A percentile compares a stretch with the other conserved stretches of the same genome.
These are phyloP conservation scores for Kradibia gibbosae DNA, from an alignment of 1,140 invertebrate genomes.

Conservation along the genomic window DNA sequence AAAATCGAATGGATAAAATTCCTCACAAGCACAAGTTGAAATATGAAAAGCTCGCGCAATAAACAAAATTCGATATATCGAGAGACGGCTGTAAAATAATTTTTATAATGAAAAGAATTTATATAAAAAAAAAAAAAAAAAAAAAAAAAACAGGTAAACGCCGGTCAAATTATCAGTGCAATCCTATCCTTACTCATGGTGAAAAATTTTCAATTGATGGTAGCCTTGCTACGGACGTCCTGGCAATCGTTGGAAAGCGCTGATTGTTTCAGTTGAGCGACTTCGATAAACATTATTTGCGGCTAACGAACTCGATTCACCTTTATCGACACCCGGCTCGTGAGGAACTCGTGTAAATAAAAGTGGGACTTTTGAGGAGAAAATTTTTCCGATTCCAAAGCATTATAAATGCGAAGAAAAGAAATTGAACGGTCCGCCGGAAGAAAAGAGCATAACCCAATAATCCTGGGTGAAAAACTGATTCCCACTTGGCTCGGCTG, in stretches of 20 bases:
- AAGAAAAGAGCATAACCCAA: constrained; percentile 41
- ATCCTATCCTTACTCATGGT: no score
- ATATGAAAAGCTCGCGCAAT: no score
- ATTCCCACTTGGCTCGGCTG: constrained; percentile 44
- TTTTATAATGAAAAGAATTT: no score
- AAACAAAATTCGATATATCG: no score
- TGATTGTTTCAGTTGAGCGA: constrained; percentile 13
- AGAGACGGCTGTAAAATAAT: no score
- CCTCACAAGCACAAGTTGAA: not conserved
- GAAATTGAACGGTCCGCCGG: not conserved
- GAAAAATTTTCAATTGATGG: constrained; percentile 1
- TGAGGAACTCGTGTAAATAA: not conserved
- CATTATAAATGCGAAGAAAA: constrained; percentile 3
- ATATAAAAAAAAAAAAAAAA: no score
- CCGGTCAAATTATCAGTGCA: no score
- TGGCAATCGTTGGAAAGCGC: not conserved
- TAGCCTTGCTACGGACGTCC: no score
- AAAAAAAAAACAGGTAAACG: no score
- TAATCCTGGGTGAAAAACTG: constrained; percentile 45
- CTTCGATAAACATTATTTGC: constrained; percentile 38
- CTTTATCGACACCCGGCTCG: not conserved
- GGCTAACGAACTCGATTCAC: constrained; percentile 26
- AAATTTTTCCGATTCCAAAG: constrained; percentile 25
- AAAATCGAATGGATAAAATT: not conserved
- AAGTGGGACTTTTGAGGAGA: not conserved